These are phyloP conservation scores for Chamaea fasciata DNA, from an alignment of 2,113 vertebrate genomes.

Conservation along the genomic window DNA sequence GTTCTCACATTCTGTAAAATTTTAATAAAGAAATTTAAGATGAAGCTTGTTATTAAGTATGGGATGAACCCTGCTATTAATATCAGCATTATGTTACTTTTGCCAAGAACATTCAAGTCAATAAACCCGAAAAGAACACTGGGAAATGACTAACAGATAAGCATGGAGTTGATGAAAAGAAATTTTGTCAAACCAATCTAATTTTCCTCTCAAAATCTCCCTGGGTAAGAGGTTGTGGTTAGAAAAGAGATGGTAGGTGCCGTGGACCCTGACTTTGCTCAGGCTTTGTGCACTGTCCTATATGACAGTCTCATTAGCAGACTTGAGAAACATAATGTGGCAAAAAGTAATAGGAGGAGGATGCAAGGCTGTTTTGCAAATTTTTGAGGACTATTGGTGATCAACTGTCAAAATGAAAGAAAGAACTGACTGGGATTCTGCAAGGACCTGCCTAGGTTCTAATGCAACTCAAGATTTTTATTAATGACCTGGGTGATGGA, in stretches of 20 bases:
- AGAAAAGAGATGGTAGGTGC: background rate
- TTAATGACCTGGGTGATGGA: background rate
- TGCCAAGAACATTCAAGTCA: background rate
- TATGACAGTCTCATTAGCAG: background rate
- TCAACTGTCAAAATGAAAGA: background rate
- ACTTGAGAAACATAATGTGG: background rate
- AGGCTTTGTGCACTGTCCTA: background rate
- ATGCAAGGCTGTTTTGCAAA: background rate
- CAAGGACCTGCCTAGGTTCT: background rate
- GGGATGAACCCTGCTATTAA: background rate
- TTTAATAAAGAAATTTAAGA: conserved; percentile 11
- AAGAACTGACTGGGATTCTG: background rate
- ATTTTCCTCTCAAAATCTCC: background rate
- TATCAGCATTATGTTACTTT: background rate
- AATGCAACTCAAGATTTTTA: background rate
- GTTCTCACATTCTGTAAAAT: background rate
- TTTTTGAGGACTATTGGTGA: background rate
- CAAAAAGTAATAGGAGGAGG: background rate
- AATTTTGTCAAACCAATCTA: background rate
- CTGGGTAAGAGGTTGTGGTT: background rate
- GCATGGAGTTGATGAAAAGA: background rate
- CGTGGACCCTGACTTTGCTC: background rate
- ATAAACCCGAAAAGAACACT: background rate
- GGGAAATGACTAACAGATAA: background rate
- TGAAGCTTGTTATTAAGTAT: background rate